Conservation (phyloP, 2,888 invertebrate species). For the Trachelus tabidus region DNA sequence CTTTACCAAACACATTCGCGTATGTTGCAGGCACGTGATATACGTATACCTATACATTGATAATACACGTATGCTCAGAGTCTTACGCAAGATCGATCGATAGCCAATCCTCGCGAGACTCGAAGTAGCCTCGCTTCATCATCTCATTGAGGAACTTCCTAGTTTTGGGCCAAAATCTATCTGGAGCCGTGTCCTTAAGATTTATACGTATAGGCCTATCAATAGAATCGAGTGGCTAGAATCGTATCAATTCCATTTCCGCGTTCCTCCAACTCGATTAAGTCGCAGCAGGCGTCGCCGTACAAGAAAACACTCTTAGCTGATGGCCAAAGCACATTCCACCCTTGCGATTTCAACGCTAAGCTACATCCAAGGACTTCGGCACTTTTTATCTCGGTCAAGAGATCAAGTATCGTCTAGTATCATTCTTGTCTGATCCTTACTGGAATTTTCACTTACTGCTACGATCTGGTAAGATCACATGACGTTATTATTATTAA, state of each 20-base stretch:
- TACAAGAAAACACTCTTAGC: slow-evolving; percentile 24
- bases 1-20: not conserved
- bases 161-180: not conserved
- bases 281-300: slow-evolving; percentile 16
- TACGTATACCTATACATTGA: not conserved
- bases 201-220: not conserved
- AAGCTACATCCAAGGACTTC: not conserved
- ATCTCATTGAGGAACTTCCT: not conserved
- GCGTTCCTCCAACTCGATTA: slow-evolving; percentile 16
- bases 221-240: not conserved
- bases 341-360: not conserved
- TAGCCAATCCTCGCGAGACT: not conserved
- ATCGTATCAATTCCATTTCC: slow-evolving; percentile 2
- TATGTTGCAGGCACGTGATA: not conserved
- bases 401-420: not conserved
- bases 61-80: not conserved
- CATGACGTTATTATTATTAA: not conserved
- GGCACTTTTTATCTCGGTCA: not conserved
- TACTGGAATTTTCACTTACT: not conserved
- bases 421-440: not conserved
- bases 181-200: not conserved
- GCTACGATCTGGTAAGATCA: not conserved
- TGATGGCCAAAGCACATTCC: not conserved
- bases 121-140: not conserved
- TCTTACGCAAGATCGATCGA: not conserved